Conservation (phyloP, 2,888 invertebrate genomes). For the Esperia sulphurella region DNA sequence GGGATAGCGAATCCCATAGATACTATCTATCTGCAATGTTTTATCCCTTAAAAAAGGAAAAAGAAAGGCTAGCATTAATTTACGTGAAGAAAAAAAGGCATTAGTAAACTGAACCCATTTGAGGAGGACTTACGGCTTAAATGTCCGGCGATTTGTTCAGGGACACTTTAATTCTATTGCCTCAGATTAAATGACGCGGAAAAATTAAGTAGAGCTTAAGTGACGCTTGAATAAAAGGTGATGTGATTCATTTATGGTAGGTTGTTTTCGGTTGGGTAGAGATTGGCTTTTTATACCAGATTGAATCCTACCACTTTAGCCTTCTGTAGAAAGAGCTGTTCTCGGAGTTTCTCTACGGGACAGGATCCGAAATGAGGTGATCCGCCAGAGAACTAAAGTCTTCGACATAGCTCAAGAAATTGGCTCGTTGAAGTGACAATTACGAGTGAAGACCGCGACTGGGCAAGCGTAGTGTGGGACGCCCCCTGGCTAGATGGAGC, state of each 20-base stretch:
- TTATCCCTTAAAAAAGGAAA: constrained; percentile 12
- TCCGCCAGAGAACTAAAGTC: no score
- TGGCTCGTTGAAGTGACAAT: no score
- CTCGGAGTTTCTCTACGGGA: no score
- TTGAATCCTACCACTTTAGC: no score
- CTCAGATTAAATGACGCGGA: constrained; percentile 23
- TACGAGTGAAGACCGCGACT: no score
- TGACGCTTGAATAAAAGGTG: not conserved
- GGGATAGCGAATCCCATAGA: not conserved
- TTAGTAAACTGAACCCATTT: constrained; percentile 33
- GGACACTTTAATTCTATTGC: constrained; percentile 29
- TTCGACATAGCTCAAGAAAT: no score
- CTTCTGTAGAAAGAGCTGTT: no score
- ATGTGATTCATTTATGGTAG: not conserved
- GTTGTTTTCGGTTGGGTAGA: not conserved
- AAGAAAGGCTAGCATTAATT: constrained; percentile 30
- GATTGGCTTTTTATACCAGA: not conserved
- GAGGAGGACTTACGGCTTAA: constrained; percentile 23
- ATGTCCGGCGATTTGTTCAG: constrained; percentile 29
- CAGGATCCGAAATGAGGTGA: no score
- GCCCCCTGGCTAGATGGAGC: no score
- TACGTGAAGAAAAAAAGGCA: constrained; percentile 26
- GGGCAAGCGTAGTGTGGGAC: no score
- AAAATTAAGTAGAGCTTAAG: constrained; percentile 11
- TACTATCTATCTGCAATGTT: not conserved